A percentile compares a stretch with the other conserved stretches of the same genome.
Conservation (phyloP, 2,113 vertebrate genomes). For the Clarias macrocephalus region DNA sequence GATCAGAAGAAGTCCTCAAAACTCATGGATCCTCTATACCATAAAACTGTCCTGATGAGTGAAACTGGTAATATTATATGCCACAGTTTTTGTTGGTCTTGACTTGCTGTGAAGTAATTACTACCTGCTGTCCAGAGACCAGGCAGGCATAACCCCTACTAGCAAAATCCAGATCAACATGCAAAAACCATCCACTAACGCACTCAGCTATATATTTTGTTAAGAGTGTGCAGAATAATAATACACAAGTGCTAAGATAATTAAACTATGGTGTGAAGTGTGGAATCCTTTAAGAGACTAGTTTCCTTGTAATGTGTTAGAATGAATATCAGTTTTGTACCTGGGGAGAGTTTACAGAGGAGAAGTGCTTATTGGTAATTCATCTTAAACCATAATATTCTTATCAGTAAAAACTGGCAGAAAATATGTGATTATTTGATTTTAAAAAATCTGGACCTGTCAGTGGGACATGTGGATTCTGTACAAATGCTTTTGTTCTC, state of each 20-base stretch:
- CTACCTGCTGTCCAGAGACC: conserved; percentile 52
- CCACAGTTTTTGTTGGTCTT: conserved; percentile 47
- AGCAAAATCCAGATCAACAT: conserved; percentile 33
- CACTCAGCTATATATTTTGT: conserved; percentile 1
- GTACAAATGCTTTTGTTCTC: not conserved
- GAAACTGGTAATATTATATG: conserved; percentile 51
- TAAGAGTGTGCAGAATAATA: conserved; percentile 25
- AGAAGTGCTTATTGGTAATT: not conserved
- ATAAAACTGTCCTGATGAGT: conserved; percentile 47
- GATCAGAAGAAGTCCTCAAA: conserved; percentile 44
- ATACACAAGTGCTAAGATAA: not conserved
- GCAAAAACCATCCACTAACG: conserved; percentile 14
- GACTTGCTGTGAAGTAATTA: conserved; percentile 57
- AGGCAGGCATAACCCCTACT: conserved; percentile 31
- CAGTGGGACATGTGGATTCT: not conserved
- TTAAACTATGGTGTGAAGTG: not conserved
- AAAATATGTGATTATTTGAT: not conserved
- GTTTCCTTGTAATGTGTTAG: not conserved
- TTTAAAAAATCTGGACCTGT: not conserved
- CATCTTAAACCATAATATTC: not conserved
- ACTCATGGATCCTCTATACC: conserved; percentile 27
- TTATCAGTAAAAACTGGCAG: not conserved
- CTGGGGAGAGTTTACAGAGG: not conserved
- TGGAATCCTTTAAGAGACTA: not conserved
- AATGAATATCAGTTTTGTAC: not conserved